Percentiles rank a stretch among this genome's conserved stretches.
These are phyloP conservation scores for Vanessa cardui DNA, from an alignment of 2,888 invertebrate genomes.

Conservation along the genomic window DNA sequence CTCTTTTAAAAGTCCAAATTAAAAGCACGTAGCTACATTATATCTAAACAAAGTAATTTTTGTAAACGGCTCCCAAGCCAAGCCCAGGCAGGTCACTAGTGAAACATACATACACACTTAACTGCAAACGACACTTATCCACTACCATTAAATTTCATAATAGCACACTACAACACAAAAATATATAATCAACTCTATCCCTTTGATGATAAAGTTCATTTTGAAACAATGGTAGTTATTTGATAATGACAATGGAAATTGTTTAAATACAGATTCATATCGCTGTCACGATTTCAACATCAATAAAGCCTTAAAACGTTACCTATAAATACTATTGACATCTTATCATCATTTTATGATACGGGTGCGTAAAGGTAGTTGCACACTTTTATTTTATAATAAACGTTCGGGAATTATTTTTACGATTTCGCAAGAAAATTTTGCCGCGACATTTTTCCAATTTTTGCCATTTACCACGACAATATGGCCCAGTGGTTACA, in stretches of 20 bases:
- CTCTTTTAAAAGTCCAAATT: no score
- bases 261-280: constrained; percentile 52
- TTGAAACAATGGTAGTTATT: background rate
- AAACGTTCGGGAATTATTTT: no score
- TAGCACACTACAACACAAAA: background rate
- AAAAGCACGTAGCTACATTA: no score
- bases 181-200: background rate
- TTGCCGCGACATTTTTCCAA: no score
- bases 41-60: background rate
- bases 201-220: background rate
- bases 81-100: background rate
- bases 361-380: constrained; percentile 25
- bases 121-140: background rate
- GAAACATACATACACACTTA: background rate
- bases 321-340: constrained; percentile 50
- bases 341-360: constrained; percentile 45
- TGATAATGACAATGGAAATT: constrained; percentile 42
- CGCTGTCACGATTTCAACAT: constrained; percentile 56
- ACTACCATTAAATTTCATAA: constrained; percentile 8
- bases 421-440: no score
- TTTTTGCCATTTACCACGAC: no score
- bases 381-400: constrained; percentile 10
- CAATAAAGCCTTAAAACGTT: constrained; percentile 45
- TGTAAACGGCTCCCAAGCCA: background rate
- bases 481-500: no score